These are phyloP conservation scores for Kryptopterus vitreolus DNA, from an alignment of 2,797 vertebrate species.

Conservation along the genomic window DNA sequence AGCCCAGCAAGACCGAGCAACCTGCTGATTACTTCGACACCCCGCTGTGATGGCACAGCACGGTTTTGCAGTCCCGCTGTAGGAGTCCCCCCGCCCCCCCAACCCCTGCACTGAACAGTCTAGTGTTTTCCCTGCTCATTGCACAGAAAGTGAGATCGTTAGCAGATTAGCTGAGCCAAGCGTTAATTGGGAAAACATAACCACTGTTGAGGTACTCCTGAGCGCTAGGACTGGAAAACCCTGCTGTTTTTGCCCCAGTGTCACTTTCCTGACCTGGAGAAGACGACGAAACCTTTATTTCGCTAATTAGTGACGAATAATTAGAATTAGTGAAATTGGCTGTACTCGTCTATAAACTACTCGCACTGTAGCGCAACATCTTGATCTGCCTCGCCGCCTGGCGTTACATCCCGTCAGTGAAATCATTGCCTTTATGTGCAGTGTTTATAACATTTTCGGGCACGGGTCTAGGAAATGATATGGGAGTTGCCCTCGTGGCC, in stretches of 20 bases:
- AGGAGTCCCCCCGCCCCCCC: too few relatives aligned
- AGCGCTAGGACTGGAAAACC: background rate
- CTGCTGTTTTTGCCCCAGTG: background rate
- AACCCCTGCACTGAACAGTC: conserved; percentile 13
- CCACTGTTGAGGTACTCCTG: background rate
- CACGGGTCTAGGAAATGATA: too few relatives aligned
- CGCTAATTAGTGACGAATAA: background rate
- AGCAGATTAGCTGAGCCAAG: background rate
- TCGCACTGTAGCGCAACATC: background rate
- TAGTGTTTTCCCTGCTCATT: conserved; percentile 15
- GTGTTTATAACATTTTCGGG: background rate
- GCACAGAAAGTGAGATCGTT: background rate
- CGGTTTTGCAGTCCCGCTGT: background rate
- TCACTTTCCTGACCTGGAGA: background rate
- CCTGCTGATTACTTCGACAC: conserved; percentile 88
- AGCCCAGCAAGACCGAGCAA: conserved; percentile 68
- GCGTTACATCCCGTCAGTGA: background rate
- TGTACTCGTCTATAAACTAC: background rate
- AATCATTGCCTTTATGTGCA: background rate
- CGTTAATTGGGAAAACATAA: background rate
- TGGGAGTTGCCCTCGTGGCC: too few relatives aligned
- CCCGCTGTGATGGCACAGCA: conserved; percentile 80
- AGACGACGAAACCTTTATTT: background rate
- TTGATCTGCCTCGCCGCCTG: background rate
- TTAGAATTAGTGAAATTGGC: background rate